Percentiles rank a stretch among this genome's conserved stretches.
These are phyloP conservation scores for Prenolepis imparis DNA, from an alignment of 2,888 invertebrate genomes.

Conservation along the genomic window DNA sequence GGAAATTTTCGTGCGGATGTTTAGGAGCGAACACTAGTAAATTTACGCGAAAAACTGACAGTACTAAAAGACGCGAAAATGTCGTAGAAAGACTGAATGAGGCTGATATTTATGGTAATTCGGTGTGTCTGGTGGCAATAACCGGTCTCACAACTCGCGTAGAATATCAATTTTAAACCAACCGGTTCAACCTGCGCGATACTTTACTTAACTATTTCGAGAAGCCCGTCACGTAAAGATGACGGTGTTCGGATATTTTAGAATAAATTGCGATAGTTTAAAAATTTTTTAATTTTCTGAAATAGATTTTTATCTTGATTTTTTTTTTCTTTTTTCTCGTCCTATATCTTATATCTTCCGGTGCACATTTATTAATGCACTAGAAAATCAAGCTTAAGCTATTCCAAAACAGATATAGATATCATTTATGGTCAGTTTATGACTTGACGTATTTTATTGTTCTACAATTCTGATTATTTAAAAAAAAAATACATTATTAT, in stretches of 20 bases:
- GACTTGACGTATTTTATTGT: neutral
- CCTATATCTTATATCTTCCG: neutral
- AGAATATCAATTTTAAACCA: slow-evolving; percentile 17
- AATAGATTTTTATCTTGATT: neutral
- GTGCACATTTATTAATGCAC: neutral
- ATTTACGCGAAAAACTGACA: neutral
- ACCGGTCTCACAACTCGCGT: slow-evolving; percentile 33
- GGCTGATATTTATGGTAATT: slow-evolving; percentile 37
- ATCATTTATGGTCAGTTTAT: neutral
- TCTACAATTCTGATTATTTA: neutral
- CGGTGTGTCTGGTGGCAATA: slow-evolving; percentile 10
- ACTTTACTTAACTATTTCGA: slow-evolving; percentile 4
- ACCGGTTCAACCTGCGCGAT: slow-evolving; percentile 12
- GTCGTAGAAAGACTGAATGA: slow-evolving; percentile 16
- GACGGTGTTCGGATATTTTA: neutral
- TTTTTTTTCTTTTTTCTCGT: neutral
- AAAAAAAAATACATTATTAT: neutral
- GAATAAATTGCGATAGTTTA: neutral
- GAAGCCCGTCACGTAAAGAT: neutral
- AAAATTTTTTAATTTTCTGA: neutral
- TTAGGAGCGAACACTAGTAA: neutral
- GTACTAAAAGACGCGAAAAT: neutral
- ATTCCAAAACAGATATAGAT: neutral
- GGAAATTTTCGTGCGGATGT: slow-evolving; percentile 19
- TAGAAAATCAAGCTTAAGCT: neutral